phyloP scores from a whole-genome alignment of 2,113 vertebrate species.

The Fregata magnificens region DNA sequence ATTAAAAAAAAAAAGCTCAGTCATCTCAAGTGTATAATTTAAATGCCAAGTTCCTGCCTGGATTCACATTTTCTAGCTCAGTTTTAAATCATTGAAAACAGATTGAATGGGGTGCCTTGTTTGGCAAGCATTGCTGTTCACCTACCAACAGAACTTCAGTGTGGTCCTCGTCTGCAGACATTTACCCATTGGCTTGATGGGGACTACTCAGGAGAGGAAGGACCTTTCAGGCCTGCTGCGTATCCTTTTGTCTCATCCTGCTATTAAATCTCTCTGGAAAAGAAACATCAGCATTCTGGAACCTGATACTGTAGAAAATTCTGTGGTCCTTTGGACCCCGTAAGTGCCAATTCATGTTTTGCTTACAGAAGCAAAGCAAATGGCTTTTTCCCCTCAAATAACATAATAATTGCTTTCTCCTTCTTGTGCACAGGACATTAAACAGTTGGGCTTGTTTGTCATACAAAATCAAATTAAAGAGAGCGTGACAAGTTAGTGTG shows the following conservation, averaged over 20 bases:
- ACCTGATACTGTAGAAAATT: background rate
- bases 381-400: background rate
- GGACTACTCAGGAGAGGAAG: background rate
- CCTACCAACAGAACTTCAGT: background rate
- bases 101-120: background rate
- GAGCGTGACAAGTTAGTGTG: background rate
- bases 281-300: background rate
- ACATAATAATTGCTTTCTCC: background rate
- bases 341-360: background rate
- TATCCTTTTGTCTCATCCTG: background rate
- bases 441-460: slow-evolving; percentile 15
- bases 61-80: background rate
- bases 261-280: background rate
- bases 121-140: background rate
- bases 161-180: background rate
- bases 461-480: background rate
- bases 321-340: background rate
- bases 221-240: background rate
- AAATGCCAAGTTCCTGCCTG: background rate
- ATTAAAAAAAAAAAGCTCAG: background rate
- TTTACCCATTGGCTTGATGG: background rate
- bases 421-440: slow-evolving; percentile 28
- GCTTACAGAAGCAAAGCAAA: background rate
- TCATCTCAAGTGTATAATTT: background rate
- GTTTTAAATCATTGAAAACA: background rate